A percentile compares a stretch with the other conserved stretches of the same genome.
These are phyloP conservation scores for Sapajus apella DNA, from an alignment of 2,113 vertebrate species.

Conservation along the genomic window DNA sequence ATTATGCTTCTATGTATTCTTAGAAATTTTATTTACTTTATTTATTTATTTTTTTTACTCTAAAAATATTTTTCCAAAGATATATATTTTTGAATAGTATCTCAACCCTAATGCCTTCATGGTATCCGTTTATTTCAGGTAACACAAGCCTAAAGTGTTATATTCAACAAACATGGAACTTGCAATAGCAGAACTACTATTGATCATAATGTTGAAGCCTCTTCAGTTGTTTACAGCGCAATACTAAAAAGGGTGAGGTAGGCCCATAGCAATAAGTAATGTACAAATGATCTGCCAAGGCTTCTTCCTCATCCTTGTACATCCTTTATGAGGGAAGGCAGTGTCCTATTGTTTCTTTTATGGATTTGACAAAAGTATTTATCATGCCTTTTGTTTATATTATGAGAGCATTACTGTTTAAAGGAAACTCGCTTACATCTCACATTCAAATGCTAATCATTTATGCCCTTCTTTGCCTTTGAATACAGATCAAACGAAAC, in stretches of 20 bases:
- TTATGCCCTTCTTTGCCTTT: constrained; percentile 53
- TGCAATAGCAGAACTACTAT: not conserved
- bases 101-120: not conserved
- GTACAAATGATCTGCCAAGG: not conserved
- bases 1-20: not conserved
- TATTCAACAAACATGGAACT: not conserved
- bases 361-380: not conserved
- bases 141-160: not conserved
- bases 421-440: not conserved
- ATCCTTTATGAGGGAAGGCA: not conserved
- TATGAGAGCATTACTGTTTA: constrained; percentile 45
- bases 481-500: constrained; percentile 41
- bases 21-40: constrained; percentile 11
- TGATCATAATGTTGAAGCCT: not conserved
- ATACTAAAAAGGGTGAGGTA: not conserved
- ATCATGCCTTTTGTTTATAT: constrained; percentile 42
- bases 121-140: not conserved
- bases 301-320: not conserved
- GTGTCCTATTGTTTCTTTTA: not conserved
- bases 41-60: not conserved
- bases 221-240: not conserved
- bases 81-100: not conserved
- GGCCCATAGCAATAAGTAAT: not conserved
- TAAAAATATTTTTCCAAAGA: constrained; percentile 17
- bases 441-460: constrained; percentile 43